Percentiles rank a stretch among this genome's conserved stretches.
phyloP scores from a whole-genome alignment of 2,888 invertebrate species.

The Tenthredo scrophulariae region DNA sequence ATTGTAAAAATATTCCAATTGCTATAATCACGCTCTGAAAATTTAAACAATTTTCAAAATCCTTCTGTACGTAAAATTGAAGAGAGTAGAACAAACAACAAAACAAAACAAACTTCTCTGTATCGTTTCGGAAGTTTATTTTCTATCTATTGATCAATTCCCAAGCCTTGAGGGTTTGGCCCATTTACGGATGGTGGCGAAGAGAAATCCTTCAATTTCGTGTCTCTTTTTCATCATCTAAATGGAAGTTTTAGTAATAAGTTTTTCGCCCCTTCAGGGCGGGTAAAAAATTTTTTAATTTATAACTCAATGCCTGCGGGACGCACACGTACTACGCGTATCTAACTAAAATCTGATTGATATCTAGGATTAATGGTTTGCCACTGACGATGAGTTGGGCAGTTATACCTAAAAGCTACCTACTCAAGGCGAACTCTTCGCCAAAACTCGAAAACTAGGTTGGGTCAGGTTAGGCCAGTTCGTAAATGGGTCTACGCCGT shows the following conservation, averaged over 20 bases:
- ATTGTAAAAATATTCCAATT: neutral
- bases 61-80: neutral
- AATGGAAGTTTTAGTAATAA: constrained; percentile 29
- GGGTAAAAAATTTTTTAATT: constrained; percentile 35
- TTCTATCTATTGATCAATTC: neutral
- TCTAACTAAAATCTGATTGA: neutral
- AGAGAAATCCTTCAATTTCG: neutral
- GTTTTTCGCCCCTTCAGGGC: neutral
- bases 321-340: no score
- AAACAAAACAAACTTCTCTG: neutral
- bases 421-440: neutral
- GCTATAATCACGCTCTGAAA: neutral
- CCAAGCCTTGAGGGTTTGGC: neutral
- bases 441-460: constrained; percentile 27
- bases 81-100: neutral
- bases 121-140: neutral
- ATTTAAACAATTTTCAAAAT: neutral
- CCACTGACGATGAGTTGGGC: neutral
- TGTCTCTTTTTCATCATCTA: constrained; percentile 24
- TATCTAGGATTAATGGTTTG: constrained; percentile 27
- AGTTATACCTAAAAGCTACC: neutral
- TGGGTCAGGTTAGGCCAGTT: constrained; percentile 15
- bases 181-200: neutral
- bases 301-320: neutral
- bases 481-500: constrained; percentile 16